phyloP scores from a whole-genome alignment of 2,888 invertebrate genomes.

The Polyploca ridens region DNA sequence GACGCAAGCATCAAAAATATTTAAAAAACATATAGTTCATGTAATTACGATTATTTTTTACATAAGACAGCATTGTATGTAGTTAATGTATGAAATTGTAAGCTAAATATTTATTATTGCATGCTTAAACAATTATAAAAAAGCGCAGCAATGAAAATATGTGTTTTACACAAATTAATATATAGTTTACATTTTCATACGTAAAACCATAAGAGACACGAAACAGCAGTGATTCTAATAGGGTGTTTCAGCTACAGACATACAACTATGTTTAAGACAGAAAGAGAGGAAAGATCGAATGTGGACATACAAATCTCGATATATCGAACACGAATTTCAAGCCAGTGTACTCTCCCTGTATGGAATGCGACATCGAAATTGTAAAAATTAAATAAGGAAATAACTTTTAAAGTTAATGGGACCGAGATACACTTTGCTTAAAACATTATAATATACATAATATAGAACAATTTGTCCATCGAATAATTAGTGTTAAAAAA shows the following conservation, averaged over 20 bases:
- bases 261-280: background rate
- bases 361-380: conserved; percentile 57
- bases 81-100: background rate
- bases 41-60: background rate
- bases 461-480: conserved; percentile 61
- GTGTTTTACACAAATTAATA: background rate
- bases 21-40: background rate
- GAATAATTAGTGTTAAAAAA: conserved; percentile 61
- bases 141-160: background rate
- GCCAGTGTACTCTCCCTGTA: conserved; percentile 42
- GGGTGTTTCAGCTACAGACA: background rate
- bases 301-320: conserved; percentile 1
- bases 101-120: background rate
- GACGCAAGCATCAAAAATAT: conserved; percentile 46
- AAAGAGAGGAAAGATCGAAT: background rate
- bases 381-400: conserved; percentile 26
- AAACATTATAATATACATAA: conserved; percentile 62
- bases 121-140: background rate
- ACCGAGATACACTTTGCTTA: conserved; percentile 62
- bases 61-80: background rate
- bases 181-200: background rate
- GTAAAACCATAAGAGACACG: background rate
- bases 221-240: background rate
- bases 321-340: conserved; percentile 4
- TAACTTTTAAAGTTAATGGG: conserved; percentile 24